Base-by-base conservation (phyloP, 2,797 vertebrate species). In the Syngnathus rostellatus region DNA sequence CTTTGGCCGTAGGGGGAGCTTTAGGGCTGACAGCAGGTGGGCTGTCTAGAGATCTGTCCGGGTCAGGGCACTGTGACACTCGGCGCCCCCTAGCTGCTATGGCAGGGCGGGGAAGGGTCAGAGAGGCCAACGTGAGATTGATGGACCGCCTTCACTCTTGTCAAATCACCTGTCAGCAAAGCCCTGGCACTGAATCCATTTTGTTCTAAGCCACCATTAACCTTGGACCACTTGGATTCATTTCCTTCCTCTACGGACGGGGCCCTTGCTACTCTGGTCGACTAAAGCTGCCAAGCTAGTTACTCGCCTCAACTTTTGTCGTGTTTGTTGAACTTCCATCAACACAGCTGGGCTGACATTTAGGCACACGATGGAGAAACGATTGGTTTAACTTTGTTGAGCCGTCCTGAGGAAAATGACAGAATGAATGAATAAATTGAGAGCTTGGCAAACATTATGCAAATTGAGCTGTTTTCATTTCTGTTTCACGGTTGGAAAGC, bases 191-290 rank as follows among this genome's bases (percentile, higher is more conserved):
- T 74, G 92, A 94, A 97, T 97, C 92, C 93, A 92, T 97, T 97
- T 94, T 95, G 93, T 90, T 95, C 92, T 90, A 86, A 92, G 90
- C 92, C 92, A 94, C 93, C 93, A 98, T 97, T 98, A 97, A 97
- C 95, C 95, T 98, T 95, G 94, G 94, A 94, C 93, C 92, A 93
- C 91, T 93, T 94, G 91, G 91, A 95, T 94, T 93, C 93, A 88
- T 94, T 94, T 92, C 92, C 88, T 70, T 72, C 83, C 85, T 86
- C 87, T 65, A 45, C 68, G 81, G 84, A 85, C 86, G 31, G 65
- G 73, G 78, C 80, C 81, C 64, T 76, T 45, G 64, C 74, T 83
- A 91, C 88, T 88, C 88, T 86, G 88, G 84, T 86, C 83, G 81
- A 83, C 77, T 77, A 61, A 72, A 65, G 74, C 81, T 86, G 80